Base-by-base conservation (phyloP, 2,113 vertebrate species). In the Lasiurus cinereus region DNA sequence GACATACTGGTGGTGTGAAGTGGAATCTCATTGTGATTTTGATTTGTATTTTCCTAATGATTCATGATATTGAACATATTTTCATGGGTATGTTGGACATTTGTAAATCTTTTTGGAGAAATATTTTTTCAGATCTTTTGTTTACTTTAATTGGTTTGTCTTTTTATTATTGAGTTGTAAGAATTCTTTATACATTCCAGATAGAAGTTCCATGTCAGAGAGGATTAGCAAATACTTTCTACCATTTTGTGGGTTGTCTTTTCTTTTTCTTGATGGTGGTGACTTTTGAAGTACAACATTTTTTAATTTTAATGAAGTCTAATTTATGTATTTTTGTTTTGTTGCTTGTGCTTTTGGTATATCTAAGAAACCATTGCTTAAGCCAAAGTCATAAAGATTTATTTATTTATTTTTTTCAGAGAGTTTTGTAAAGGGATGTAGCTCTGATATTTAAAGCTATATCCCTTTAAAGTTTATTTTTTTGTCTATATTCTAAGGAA, bases 281-380 rank as follows among this genome's bases (percentile, higher is more conserved):
- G 43, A 27, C 19, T 5, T 84, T 90, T 87, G 22, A 74, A 69
- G 3, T 52, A 59, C 3, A 88, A 29, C 78, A 62, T 15, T 79
- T 87, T 83, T 87, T 13, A 54, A 93, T 94, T 96, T 90, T 96
- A 64, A 74, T 93, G 14, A 87, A 79, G 83, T 84, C 16, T 22
- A 90, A 39, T 90, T 92, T 56, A 83, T 54, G 1, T 90, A 31
- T 91, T 91, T 96, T 56, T 29, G 22, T 89, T 76, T 88, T 91
- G 12, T 50, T 76, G 6, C 21, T 82, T 85, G 22, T 70, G 6
- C n/a, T 82, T 93, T 86, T 82, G 48, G 36, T 92, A 1, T 91
- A 46, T 52, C 29, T 92, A 92, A 91, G 84, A 95, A 83, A 50
- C 3, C 15, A 19, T 78, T 86, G 36, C 54, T 29, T 50, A 72